Evolutionary conservation across 2,113 vertebrate genomes (phyloP).

Genomic region (Micromys minutus): DNA sequence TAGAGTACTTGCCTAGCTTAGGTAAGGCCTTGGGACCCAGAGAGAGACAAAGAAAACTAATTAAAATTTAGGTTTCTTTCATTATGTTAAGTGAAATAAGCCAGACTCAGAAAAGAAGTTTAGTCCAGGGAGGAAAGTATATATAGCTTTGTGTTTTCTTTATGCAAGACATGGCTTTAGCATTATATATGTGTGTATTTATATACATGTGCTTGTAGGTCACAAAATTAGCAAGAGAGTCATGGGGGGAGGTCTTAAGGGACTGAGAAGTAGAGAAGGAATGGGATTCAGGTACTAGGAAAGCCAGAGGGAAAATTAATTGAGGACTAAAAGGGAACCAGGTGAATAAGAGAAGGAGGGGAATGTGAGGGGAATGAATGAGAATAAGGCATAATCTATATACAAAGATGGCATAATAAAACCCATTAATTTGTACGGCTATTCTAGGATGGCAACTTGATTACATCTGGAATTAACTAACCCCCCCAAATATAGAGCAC

Average conservation of each 20-base stretch:
- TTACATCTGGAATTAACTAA: not conserved
- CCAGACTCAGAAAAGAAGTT: not conserved
- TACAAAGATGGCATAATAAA: not conserved
- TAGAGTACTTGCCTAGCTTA: not conserved
- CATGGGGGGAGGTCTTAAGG: not conserved
- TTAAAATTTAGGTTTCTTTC: not conserved
- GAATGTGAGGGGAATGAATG: not conserved
- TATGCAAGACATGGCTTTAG: not conserved
- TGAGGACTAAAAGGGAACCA: not conserved
- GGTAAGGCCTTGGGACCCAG: not conserved
- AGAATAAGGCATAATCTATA: not conserved
- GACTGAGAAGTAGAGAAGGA: not conserved
- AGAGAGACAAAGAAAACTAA: not conserved
- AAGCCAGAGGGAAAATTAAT: not conserved
- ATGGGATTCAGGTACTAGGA: not conserved
- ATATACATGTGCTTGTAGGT: not conserved
- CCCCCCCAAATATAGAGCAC: not conserved
- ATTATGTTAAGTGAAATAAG: not conserved
- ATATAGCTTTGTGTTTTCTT: not conserved
- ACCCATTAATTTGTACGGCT: not conserved
- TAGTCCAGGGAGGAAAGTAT: no score
- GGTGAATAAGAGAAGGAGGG: not conserved
- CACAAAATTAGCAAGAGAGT: not conserved
- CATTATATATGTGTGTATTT: not conserved
- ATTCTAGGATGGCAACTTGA: not conserved